These are phyloP conservation scores for Ornithoptera priamus DNA, from an alignment of 2,888 invertebrate species.

Conservation along the genomic window DNA sequence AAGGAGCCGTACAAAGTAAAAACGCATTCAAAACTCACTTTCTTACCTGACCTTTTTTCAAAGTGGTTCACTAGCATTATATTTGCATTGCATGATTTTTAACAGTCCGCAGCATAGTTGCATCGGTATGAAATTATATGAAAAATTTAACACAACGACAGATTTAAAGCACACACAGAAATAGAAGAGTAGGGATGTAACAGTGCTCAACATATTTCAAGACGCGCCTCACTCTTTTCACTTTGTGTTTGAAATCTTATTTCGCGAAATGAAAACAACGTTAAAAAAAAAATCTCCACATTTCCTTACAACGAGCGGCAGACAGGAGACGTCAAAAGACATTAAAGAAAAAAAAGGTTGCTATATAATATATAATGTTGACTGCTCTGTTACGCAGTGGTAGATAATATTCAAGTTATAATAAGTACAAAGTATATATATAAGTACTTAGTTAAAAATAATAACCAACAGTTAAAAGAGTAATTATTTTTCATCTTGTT, in stretches of 20 bases:
- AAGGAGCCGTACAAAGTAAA: not conserved
- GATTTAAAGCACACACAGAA: slow-evolving; percentile 26
- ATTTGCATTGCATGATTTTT: slow-evolving; percentile 21
- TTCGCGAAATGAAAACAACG: not conserved
- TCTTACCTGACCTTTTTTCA: slow-evolving; percentile 33
- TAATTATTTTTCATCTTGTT: no score
- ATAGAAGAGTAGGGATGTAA: slow-evolving; percentile 20
- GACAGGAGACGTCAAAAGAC: slow-evolving; percentile 5
- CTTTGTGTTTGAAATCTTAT: slow-evolving; percentile 4
- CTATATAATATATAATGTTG: not conserved
- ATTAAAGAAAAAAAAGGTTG: slow-evolving; percentile 6
- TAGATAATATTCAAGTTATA: not conserved
- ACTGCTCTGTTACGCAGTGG: not conserved
- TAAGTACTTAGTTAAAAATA: no score
- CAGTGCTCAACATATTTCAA: slow-evolving; percentile 17
- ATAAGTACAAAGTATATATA: not conserved
- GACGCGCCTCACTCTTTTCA: not conserved
- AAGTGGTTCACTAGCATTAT: slow-evolving; percentile 32
- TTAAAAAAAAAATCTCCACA: slow-evolving; percentile 9
- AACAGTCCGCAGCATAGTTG: slow-evolving; percentile 31
- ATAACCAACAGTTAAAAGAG: no score
- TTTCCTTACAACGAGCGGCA: not conserved
- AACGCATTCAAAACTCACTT: slow-evolving; percentile 30
- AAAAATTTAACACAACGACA: slow-evolving; percentile 27
- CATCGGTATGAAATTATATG: slow-evolving; percentile 27